Evolutionary conservation across 2,888 invertebrate genomes (phyloP), one percentile per base, ranked within the genome.

Genomic region (Cenopis cana): DNA sequence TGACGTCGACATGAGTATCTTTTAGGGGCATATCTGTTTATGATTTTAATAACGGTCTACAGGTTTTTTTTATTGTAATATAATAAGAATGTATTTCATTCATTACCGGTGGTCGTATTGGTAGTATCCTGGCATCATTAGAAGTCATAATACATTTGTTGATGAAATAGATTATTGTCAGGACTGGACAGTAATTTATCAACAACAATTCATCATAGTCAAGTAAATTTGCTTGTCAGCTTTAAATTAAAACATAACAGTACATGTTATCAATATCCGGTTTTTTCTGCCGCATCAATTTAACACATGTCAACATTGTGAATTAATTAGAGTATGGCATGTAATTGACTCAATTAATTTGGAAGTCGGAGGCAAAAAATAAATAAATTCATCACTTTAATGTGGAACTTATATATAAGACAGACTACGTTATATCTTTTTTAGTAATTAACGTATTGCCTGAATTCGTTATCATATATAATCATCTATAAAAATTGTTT

Each of bases 291-390:
- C 0, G 2, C 1, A 20, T 38, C 12, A 52, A 52, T 50, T 52
- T 8, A 52, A 20, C 20, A 52, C 52, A 12, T 52, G 52, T 52
- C 52, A 12, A 14, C 12, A 12, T 12, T 61, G 12, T 12, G 49
- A 17, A 46, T n/a, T 17, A 41, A 11, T 10, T 11, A 11, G 12
- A 0, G 4, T 33, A 33, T 33, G 12, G 50, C 17, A 17, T 12
- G 17, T 49, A 50, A 50, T 49, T 33, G 17, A 61, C 6, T 61
- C 29, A 61, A 61, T 61, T 49, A 29, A n/a, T 49, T 6, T 20
- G 17, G 11, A 52, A 24, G 52, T 24, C 24, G 12, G 52, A 18
- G 52, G 52, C 52, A 52, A 52, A 52, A n/a, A 52, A 24, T 0
- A 4, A 24, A 12, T 52, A 20, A 12, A 52, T 52, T 12, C 0